phyloP scores from a whole-genome alignment of 2,797 vertebrate genomes.

The Peromyscus nudipes region DNA sequence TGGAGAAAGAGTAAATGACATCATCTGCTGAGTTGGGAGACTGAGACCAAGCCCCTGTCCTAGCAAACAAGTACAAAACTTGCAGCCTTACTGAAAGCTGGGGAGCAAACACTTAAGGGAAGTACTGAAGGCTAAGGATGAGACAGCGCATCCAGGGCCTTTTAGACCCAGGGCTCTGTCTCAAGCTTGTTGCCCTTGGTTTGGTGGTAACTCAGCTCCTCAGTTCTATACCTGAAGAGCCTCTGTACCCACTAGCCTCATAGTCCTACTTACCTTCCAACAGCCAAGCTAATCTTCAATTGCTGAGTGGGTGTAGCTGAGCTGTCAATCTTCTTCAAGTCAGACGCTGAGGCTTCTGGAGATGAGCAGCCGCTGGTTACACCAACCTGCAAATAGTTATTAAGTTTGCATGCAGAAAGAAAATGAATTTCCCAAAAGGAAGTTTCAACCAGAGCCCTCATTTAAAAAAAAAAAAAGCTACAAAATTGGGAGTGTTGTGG shows the following conservation, averaged over 20 bases:
- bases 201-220: not conserved
- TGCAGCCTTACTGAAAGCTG: not conserved
- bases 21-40: not conserved
- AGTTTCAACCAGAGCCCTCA: not conserved
- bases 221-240: not conserved
- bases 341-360: not conserved
- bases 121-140: not conserved
- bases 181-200: not conserved
- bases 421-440: not conserved
- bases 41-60: not conserved
- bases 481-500: not conserved
- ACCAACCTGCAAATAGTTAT: not conserved
- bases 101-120: not conserved
- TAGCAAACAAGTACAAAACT: not conserved
- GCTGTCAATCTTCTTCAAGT: not conserved
- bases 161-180: not conserved
- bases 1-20: not conserved
- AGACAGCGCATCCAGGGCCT: not conserved
- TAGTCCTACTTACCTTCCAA: not conserved
- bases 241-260: too few relatives aligned
- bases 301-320: not conserved
- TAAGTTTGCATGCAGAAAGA: not conserved
- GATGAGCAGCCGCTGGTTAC: not conserved
- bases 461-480: not conserved
- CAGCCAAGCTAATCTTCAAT: not conserved